A percentile compares a stretch with the other conserved stretches of the same genome.
Evolutionary conservation across 2,888 invertebrate species (phyloP).

Genomic region (Blera fallax): DNA sequence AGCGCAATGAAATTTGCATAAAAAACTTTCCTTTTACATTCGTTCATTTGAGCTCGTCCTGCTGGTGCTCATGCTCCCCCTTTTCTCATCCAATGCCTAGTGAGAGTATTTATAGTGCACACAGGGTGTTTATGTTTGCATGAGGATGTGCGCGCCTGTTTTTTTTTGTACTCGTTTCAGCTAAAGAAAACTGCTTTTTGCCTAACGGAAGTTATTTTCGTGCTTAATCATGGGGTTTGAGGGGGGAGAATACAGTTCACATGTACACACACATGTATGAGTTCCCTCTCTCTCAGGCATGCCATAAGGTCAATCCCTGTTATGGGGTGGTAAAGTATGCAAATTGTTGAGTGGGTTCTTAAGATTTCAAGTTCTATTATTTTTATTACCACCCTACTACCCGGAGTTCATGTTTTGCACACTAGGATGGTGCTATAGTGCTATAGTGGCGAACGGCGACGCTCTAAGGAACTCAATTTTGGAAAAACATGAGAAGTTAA

Average conservation of each 20-base stretch:
- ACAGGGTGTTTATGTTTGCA: slow-evolving; percentile 63
- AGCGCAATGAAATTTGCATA: slow-evolving; percentile 64
- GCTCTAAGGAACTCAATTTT: slow-evolving; percentile 62
- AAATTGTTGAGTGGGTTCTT: slow-evolving; percentile 72
- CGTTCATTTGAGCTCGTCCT: slow-evolving; percentile 4
- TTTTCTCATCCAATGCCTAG: slow-evolving; percentile 20
- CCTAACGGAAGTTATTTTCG: slow-evolving; percentile 73
- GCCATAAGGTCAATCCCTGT: slow-evolving; percentile 69
- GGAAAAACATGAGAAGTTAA: slow-evolving; percentile 65
- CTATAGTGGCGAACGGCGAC: neutral
- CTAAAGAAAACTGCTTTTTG: slow-evolving; percentile 66
- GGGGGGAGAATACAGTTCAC: neutral
- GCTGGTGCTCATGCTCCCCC: neutral
- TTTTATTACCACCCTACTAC: slow-evolving; percentile 45
- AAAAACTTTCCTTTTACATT: slow-evolving; percentile 49
- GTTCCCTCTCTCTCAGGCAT: slow-evolving; percentile 14
- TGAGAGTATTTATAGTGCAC: slow-evolving; percentile 63
- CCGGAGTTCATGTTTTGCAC: neutral
- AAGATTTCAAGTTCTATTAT: slow-evolving; percentile 69
- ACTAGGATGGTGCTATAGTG: neutral
- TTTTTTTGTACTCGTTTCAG: neutral
- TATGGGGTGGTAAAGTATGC: slow-evolving; percentile 66
- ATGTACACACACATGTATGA: slow-evolving; percentile 16
- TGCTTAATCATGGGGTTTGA: slow-evolving; percentile 65
- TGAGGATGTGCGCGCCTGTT: slow-evolving; percentile 28